These are phyloP conservation scores for Malacosoma neustria DNA, from an alignment of 2,888 invertebrate genomes.

Conservation along the genomic window DNA sequence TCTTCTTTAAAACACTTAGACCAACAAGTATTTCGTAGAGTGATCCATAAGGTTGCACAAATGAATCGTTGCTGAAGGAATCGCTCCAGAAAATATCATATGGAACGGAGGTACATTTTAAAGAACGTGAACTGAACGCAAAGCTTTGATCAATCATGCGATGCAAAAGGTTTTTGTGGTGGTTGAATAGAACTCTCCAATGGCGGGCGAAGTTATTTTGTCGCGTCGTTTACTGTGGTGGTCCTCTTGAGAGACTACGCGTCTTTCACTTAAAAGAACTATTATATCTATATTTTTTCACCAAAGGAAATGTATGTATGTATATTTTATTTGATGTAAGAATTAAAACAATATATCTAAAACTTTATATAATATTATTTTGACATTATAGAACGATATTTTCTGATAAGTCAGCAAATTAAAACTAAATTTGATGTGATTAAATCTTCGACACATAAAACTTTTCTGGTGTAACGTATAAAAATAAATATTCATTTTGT, in stretches of 20 bases:
- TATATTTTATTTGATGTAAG: too few relatives aligned
- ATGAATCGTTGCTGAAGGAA: background rate
- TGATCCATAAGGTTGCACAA: background rate
- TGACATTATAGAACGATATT: too few relatives aligned
- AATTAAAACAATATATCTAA: too few relatives aligned
- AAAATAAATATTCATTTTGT: too few relatives aligned
- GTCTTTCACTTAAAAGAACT: constrained; percentile 12
- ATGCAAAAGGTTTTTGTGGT: constrained; percentile 60
- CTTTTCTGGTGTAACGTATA: too few relatives aligned
- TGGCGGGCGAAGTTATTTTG: constrained; percentile 54
- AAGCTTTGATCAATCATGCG: constrained; percentile 69
- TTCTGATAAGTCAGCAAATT: too few relatives aligned
- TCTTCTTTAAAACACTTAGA: background rate
- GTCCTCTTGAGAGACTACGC: constrained; percentile 50
- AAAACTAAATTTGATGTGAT: too few relatives aligned
- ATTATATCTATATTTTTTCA: too few relatives aligned
- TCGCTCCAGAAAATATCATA: constrained; percentile 8
- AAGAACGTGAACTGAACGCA: constrained; percentile 41
- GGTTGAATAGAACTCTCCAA: constrained; percentile 49
- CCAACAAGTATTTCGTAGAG: background rate
- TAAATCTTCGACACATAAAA: too few relatives aligned
- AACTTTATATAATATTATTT: too few relatives aligned
- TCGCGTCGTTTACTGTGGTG: constrained; percentile 37
- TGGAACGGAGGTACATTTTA: constrained; percentile 36
- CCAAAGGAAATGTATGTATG: too few relatives aligned